Evolutionary conservation across 2,797 vertebrate species (phyloP).

Genomic region (Pangasius mekongensis): DNA sequence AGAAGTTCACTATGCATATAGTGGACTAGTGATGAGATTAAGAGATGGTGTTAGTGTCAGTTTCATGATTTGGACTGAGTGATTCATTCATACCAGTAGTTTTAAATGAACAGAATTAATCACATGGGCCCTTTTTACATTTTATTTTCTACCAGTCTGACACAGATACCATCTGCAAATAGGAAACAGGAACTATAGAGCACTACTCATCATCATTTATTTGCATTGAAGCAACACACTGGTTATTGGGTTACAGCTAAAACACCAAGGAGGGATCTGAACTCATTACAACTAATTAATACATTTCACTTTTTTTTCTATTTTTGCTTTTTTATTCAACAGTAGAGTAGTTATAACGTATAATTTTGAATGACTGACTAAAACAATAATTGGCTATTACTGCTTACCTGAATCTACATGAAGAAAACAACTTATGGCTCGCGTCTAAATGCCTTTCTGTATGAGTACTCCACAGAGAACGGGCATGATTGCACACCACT

Average conservation of each 20-base stretch:
- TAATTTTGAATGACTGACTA: background rate
- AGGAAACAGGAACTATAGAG: background rate
- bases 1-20: slow-evolving; percentile 12
- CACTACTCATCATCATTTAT: background rate
- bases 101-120: slow-evolving; percentile 3
- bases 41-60: background rate
- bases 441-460: background rate
- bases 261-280: background rate
- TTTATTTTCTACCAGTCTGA: background rate
- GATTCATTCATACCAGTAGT: background rate
- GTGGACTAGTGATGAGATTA: slow-evolving; percentile 10
- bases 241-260: background rate
- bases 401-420: background rate
- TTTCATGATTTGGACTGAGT: background rate
- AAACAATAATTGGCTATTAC: background rate
- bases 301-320: background rate
- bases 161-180: background rate
- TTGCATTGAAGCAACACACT: background rate
- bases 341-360: background rate
- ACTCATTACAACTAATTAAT: background rate
- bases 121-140: too few species aligned
- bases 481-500: slow-evolving; percentile 52
- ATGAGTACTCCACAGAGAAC: background rate
- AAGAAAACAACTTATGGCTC: background rate
- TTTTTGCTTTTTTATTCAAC: background rate